Evolutionary conservation across 2,113 vertebrate species (phyloP).

Genomic region (Crotalus tigris): DNA sequence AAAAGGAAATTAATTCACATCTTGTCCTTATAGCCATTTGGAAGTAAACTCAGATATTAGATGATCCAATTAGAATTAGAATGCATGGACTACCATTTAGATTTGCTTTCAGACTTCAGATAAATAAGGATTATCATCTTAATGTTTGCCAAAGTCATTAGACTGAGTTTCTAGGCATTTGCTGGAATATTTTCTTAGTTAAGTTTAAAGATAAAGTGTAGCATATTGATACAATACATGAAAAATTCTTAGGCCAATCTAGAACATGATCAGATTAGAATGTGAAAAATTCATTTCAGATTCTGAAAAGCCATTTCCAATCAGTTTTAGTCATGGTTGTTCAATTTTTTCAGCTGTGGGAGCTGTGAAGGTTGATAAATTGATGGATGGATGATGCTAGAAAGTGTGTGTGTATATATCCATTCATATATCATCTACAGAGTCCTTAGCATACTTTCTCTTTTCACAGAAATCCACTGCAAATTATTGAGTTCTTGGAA

Average conservation of each 20-base stretch:
- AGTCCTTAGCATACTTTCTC: background rate
- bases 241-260: background rate
- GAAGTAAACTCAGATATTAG: background rate
- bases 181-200: background rate
- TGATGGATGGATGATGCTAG: background rate
- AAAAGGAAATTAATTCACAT: background rate
- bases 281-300: background rate
- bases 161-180: background rate
- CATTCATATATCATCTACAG: background rate
- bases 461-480: background rate
- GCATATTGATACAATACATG: background rate
- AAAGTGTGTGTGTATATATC: background rate
- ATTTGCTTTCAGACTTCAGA: background rate
- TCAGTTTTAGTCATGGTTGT: background rate
- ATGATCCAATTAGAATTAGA: background rate
- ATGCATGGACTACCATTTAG: background rate
- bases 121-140: background rate
- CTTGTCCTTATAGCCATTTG: background rate
- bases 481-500: background rate
- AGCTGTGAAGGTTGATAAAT: background rate
- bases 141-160: background rate
- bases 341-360: background rate
- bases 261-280: background rate
- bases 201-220: background rate
- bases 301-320: background rate